phyloP scores from a whole-genome alignment of 2,888 invertebrate genomes.

The Oxyteleia sp. region DNA sequence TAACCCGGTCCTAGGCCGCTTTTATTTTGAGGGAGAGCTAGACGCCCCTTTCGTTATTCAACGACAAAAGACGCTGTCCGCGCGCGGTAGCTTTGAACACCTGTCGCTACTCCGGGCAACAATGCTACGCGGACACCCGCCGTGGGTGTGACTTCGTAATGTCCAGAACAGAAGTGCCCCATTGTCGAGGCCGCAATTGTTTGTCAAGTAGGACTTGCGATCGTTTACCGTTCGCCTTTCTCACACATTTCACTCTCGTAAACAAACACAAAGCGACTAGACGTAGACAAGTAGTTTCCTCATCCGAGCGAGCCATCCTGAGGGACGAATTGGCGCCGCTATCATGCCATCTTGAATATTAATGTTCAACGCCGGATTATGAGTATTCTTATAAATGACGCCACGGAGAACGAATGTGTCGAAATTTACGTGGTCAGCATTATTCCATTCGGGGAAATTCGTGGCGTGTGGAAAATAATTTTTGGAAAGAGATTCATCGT shows the following conservation, averaged over 20 bases:
- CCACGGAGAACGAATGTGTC: slow-evolving; percentile 23
- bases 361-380: slow-evolving; percentile 41
- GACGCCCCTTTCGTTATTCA: slow-evolving; percentile 80
- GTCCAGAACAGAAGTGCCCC: slow-evolving; percentile 75
- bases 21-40: slow-evolving; percentile 73
- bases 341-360: slow-evolving; percentile 51
- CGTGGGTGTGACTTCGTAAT: slow-evolving; percentile 76
- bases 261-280: slow-evolving; percentile 53
- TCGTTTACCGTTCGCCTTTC: slow-evolving; percentile 41
- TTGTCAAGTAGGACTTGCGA: slow-evolving; percentile 66
- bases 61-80: slow-evolving; percentile 78
- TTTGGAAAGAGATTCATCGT: too few species aligned
- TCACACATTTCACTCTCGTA: slow-evolving; percentile 65
- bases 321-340: slow-evolving; percentile 42
- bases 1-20: slow-evolving; percentile 54
- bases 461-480: slow-evolving; percentile 9
- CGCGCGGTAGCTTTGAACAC: slow-evolving; percentile 73
- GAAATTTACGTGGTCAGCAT: slow-evolving; percentile 37
- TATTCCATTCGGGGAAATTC: slow-evolving; percentile 40
- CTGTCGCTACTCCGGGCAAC: slow-evolving; percentile 70
- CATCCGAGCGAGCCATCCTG: slow-evolving; percentile 4
- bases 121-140: slow-evolving; percentile 59
- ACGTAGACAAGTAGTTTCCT: slow-evolving; percentile 28
- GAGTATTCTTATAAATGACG: slow-evolving; percentile 36
- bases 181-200: slow-evolving; percentile 74